Evolutionary conservation across 2,113 vertebrate species (phyloP), one percentile per base, ranked within the genome.

Genomic region (Rhynchomys soricoides): DNA sequence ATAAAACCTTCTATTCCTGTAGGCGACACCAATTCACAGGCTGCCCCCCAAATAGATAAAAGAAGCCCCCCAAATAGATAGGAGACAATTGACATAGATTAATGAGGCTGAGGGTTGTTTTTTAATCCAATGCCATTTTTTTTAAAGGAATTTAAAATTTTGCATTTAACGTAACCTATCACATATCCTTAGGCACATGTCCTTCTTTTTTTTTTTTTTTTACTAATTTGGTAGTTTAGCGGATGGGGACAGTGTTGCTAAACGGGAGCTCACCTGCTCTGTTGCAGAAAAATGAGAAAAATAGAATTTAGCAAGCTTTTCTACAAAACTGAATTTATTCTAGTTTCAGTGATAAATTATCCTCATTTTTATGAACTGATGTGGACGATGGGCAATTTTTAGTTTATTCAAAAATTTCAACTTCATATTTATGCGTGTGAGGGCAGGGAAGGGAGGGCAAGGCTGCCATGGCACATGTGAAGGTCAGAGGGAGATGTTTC

Each of bases 281-380:
- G 12, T 45, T 89, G 57, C 31, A 95, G 93, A 83, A 68, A 79
- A 79, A n/a, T 55, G 77, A 79, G 92, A 64, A 94, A 94, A 94
- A 74, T 45, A 45, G 57, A 89, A 40, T 6, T 29, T 79, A 82
- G 43, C 31, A n/a, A 86, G 73, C 7, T 95, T 77, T 86, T 94
- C 75, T 81, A 19, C 66, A 81, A 81, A 79, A n/a, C 50, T 37
- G 77, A 70, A 90, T 94, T 73, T 82, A 93, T 95, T 90, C 55
- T 94, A 55, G 31, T 94, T 62, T 71, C 64, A 34, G 10, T 89
- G 8, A 77, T 95, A 82, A 78, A 64, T 50, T 95, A 68, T 29
- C 11, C 55, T 94, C 78, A 55, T 24, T 92, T 86, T 93, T 37
- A 62, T 62, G 19, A 92, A 95, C 26, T 45, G 43, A 77, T 48